A percentile compares a stretch with the other conserved stretches of the same genome.
These are phyloP conservation scores for Micronycteris hirsuta DNA, from an alignment of 2,113 vertebrate species.

Conservation along the genomic window DNA sequence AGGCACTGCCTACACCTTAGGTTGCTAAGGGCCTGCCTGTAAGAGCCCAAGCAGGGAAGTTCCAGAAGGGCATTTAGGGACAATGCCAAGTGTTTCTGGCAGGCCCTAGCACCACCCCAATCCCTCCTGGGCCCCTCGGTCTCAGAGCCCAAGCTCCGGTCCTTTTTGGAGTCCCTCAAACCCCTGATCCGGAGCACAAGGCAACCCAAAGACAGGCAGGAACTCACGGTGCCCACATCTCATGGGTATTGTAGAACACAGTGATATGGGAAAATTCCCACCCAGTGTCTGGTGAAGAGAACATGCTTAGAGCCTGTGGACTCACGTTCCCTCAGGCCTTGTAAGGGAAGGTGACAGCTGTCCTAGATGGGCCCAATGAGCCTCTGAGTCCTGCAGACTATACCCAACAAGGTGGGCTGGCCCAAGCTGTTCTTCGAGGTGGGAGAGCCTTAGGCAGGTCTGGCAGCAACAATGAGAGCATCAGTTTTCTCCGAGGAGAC, in stretches of 20 bases:
- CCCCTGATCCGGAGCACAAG: neutral
- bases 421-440: neutral
- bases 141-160: neutral
- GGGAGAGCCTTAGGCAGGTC: neutral
- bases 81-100: neutral
- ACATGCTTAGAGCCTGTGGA: fast-evolving
- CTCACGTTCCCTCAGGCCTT: too few species aligned
- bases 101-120: neutral
- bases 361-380: too few species aligned
- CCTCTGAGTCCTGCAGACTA: neutral
- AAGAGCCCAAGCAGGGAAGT: neutral
- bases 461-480: neutral
- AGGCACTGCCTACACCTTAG: too few species aligned
- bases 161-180: neutral
- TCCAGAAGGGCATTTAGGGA: neutral
- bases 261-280: neutral
- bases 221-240: neutral
- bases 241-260: neutral
- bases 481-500: neutral
- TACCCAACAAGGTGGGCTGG: neutral
- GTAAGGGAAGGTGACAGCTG: neutral
- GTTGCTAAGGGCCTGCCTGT: neutral
- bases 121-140: neutral
- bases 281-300: neutral
- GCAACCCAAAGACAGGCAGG: neutral